Conservation (phyloP, 1,140 invertebrate genomes). For the Bombus waltoni region DNA sequence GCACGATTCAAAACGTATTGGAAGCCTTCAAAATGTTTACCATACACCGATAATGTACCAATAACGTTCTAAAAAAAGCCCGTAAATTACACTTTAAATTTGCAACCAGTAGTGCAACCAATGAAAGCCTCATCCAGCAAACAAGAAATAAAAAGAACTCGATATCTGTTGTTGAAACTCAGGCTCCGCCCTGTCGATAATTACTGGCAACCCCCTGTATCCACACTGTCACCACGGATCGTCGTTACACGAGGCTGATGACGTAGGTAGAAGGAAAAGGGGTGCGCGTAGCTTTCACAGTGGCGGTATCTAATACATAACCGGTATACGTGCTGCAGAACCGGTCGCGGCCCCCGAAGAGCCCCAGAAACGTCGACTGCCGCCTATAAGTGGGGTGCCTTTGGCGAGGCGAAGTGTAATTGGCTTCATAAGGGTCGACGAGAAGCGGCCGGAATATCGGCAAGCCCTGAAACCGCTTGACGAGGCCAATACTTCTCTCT, state of each 20-base stretch:
- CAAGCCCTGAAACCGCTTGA: slow-evolving; percentile 72
- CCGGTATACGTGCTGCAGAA: slow-evolving; percentile 60
- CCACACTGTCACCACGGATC: not conserved
- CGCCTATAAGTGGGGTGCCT: slow-evolving; percentile 70
- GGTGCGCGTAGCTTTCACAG: slow-evolving; percentile 46
- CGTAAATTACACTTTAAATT: not conserved
- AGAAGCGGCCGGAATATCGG: slow-evolving; percentile 73
- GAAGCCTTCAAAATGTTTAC: not conserved
- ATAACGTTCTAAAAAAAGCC: too few relatives aligned
- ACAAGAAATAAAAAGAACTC: not conserved
- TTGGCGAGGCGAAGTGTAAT: slow-evolving; percentile 74
- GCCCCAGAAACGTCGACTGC: slow-evolving; percentile 50
- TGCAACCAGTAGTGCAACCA: not conserved
- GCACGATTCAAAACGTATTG: not conserved
- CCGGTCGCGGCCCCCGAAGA: slow-evolving; percentile 49
- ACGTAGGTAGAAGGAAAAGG: slow-evolving; percentile 30
- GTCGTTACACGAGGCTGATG: slow-evolving; percentile 1
- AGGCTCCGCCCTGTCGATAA: not conserved
- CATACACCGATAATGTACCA: not conserved
- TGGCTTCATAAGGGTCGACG: slow-evolving; percentile 77
- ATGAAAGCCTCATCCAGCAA: not conserved
- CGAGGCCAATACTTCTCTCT: slow-evolving; percentile 70
- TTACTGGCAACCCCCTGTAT: not conserved
- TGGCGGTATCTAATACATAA: slow-evolving; percentile 62
- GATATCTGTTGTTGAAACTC: not conserved